Conservation (phyloP, 2,113 vertebrate genomes). For the Hippocampus barbouri region DNA sequence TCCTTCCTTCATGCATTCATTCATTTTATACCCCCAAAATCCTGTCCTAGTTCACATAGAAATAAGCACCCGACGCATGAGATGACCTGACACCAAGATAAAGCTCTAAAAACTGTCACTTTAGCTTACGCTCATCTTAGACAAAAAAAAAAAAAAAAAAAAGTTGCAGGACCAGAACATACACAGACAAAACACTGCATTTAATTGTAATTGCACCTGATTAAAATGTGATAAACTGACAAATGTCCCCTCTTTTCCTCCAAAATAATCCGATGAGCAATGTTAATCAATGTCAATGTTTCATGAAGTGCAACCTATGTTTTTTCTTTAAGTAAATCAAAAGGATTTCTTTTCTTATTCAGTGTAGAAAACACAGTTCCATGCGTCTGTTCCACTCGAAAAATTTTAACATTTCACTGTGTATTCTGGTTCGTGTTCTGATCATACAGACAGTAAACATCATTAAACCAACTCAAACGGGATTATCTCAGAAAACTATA, state of each 20-base stretch:
- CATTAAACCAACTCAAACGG: constrained; percentile 24
- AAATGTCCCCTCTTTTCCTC: too few relatives aligned
- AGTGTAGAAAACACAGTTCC: neutral
- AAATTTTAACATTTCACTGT: neutral
- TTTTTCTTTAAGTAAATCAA: too few relatives aligned
- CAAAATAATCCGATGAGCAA: too few relatives aligned
- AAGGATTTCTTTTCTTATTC: too few relatives aligned
- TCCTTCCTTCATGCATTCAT: neutral
- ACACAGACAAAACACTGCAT: too few relatives aligned
- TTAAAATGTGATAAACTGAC: too few relatives aligned
- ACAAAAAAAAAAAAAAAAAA: neutral
- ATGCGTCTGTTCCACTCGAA: neutral
- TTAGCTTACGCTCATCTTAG: neutral
- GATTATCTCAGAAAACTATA: constrained; percentile 5
- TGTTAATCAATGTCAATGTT: too few relatives aligned
- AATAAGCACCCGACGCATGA: constrained; percentile 38
- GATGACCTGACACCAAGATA: constrained; percentile 36
- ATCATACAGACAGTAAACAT: constrained; percentile 26
- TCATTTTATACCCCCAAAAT: neutral
- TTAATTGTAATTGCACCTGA: too few relatives aligned
- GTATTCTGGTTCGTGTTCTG: neutral
- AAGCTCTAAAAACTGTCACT: constrained; percentile 23
- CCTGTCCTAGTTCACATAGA: neutral
- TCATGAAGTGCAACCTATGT: too few relatives aligned
- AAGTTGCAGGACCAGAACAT: neutral